Conservation (phyloP, 2,113 vertebrate genomes). For the Rhodinocichla rosea region DNA sequence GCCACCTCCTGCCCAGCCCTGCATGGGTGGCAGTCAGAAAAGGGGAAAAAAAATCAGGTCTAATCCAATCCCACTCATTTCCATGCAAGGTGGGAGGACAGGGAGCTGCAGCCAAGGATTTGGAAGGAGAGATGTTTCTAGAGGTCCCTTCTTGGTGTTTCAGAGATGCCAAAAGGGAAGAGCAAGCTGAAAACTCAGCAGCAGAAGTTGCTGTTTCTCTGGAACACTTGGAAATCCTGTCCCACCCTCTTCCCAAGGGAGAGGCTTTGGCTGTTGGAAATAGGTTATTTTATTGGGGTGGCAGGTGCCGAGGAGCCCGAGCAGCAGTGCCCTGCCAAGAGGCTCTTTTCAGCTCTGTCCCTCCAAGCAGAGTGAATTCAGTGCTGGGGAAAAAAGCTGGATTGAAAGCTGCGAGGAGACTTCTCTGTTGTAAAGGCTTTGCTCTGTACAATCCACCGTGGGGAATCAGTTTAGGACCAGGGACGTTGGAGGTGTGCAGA, state of each 20-base stretch:
- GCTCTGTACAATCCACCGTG: fast-evolving
- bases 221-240: neutral
- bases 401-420: neutral
- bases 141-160: neutral
- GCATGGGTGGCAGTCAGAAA: neutral
- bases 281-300: neutral
- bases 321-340: neutral
- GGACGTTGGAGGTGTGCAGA: neutral
- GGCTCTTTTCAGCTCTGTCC: neutral
- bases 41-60: neutral
- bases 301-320: neutral
- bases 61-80: neutral
- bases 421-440: neutral
- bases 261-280: neutral
- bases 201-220: neutral
- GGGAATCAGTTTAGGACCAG: neutral
- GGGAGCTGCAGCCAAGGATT: neutral
- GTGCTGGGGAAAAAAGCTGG: neutral
- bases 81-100: neutral
- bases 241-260: neutral
- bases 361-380: neutral
- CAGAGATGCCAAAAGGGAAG: neutral
- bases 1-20: neutral
- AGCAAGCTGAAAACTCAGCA: neutral
- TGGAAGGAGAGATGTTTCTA: neutral